Percentiles rank a stretch among this genome's conserved stretches.
phyloP scores from a whole-genome alignment of 2,797 vertebrate species.

The Labroides dimidiatus region DNA sequence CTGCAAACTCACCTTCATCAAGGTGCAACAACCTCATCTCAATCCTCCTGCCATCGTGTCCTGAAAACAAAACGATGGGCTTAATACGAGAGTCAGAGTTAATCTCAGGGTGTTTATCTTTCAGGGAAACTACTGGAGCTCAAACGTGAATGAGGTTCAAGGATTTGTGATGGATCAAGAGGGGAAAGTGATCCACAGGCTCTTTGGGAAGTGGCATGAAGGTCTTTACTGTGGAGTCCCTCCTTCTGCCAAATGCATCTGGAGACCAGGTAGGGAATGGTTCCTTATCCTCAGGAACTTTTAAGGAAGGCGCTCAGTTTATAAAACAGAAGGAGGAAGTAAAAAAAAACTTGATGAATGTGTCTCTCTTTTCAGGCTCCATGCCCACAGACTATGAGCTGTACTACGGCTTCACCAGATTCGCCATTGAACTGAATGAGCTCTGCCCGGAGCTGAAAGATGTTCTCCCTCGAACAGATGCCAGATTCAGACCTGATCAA shows the following conservation, averaged over 20 bases:
- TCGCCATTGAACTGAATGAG: slow-evolving; percentile 98
- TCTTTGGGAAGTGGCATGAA: slow-evolving; percentile 99
- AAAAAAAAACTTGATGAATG: not conserved
- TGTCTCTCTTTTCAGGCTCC: slow-evolving; percentile 85
- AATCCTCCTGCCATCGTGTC: too few species aligned
- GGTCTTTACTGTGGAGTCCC: slow-evolving; percentile 95
- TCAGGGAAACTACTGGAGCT: slow-evolving; percentile 99
- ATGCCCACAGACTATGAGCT: slow-evolving; percentile 98
- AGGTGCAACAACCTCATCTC: slow-evolving; percentile 79
- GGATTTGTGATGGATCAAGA: slow-evolving; percentile 98
- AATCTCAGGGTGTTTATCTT: slow-evolving; percentile 15
- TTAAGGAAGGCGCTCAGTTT: not conserved
- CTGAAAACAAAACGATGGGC: too few species aligned
- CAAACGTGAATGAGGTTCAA: slow-evolving; percentile 96
- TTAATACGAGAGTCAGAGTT: not conserved
- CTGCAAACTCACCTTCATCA: slow-evolving; percentile 99
- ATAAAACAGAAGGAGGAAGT: too few species aligned
- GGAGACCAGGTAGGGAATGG: slow-evolving; percentile 92
- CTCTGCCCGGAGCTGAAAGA: slow-evolving; percentile 96
- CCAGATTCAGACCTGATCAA: slow-evolving; percentile 96
- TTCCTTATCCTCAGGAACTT: not conserved
- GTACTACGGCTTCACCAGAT: slow-evolving; percentile 98
- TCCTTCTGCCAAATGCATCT: slow-evolving; percentile 97
- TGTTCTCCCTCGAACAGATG: slow-evolving; percentile 93
- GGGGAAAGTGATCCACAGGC: slow-evolving; percentile 94